These are phyloP conservation scores for Cheilosia impressa DNA, from an alignment of 2,888 invertebrate species.

Conservation along the genomic window DNA sequence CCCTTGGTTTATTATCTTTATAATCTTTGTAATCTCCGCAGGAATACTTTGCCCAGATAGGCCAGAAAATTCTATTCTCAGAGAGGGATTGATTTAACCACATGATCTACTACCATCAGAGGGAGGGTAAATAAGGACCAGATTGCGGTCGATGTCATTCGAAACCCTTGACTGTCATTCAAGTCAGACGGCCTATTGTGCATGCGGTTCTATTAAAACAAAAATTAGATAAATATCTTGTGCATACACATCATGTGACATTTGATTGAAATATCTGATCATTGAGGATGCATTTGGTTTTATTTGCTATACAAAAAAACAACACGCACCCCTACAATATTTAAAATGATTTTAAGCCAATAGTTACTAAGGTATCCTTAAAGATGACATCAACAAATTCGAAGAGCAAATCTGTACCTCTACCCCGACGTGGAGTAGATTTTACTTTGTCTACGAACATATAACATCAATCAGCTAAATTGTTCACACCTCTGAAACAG, in stretches of 20 bases:
- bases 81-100: slow-evolving; percentile 25
- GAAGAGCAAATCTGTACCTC: neutral
- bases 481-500: slow-evolving; percentile 55
- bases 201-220: slow-evolving; percentile 17
- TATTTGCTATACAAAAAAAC: neutral
- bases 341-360: too few species aligned
- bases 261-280: slow-evolving; percentile 57
- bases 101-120: neutral
- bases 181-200: slow-evolving; percentile 13
- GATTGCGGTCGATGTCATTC: slow-evolving; percentile 23
- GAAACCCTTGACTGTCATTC: slow-evolving; percentile 32
- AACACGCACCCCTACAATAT: too few species aligned
- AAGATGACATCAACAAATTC: neutral
- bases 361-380: too few species aligned
- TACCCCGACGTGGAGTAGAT: neutral
- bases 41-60: slow-evolving; percentile 36
- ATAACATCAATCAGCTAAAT: slow-evolving; percentile 55
- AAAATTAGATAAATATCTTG: slow-evolving; percentile 32
- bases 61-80: slow-evolving; percentile 3
- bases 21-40: slow-evolving; percentile 45
- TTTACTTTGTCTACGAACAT: neutral
- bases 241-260: slow-evolving; percentile 22
- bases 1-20: slow-evolving; percentile 20
- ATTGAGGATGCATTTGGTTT: neutral
- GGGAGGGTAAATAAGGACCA: neutral